phyloP scores from a whole-genome alignment of 2,888 invertebrate genomes.

The Prostheceraeus crozeri region DNA sequence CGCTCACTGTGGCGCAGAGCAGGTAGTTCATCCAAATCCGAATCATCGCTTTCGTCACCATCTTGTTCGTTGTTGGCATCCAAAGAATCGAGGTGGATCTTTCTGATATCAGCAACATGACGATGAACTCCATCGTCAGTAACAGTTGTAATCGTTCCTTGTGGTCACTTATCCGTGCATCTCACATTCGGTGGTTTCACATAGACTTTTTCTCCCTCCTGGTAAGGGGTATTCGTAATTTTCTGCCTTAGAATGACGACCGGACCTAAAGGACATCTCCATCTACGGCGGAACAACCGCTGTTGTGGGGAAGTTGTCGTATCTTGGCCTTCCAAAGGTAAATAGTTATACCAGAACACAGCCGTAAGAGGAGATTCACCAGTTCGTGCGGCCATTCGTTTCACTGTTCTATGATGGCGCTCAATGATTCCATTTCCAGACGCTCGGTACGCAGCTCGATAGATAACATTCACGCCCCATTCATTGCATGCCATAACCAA shows the following conservation, averaged over 20 bases:
- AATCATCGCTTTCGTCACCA: too few species aligned
- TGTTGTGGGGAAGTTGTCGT: neutral
- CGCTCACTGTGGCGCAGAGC: too few species aligned
- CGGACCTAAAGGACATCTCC: too few species aligned
- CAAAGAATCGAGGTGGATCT: too few species aligned
- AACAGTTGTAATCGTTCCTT: constrained; percentile 28
- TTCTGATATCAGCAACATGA: constrained; percentile 31
- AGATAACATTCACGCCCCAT: constrained; percentile 32
- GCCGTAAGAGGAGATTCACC: constrained; percentile 10
- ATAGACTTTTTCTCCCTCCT: constrained; percentile 16
- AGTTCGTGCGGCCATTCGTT: neutral
- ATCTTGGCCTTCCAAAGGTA: neutral
- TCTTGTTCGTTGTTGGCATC: too few species aligned
- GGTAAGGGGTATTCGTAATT: too few species aligned
- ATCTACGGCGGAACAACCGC: too few species aligned
- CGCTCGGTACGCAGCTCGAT: constrained; percentile 31
- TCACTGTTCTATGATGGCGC: constrained; percentile 36
- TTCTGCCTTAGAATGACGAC: too few species aligned
- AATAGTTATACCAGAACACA: constrained; percentile 34
- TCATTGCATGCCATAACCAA: neutral
- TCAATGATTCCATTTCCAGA: constrained; percentile 36
- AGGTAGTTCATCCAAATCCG: too few species aligned
- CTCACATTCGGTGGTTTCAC: constrained; percentile 35
- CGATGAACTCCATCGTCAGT: constrained; percentile 29
- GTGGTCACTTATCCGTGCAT: constrained; percentile 29